Conservation (phyloP, 2,113 vertebrate genomes). For the Petrocephalus microphthalmus region DNA sequence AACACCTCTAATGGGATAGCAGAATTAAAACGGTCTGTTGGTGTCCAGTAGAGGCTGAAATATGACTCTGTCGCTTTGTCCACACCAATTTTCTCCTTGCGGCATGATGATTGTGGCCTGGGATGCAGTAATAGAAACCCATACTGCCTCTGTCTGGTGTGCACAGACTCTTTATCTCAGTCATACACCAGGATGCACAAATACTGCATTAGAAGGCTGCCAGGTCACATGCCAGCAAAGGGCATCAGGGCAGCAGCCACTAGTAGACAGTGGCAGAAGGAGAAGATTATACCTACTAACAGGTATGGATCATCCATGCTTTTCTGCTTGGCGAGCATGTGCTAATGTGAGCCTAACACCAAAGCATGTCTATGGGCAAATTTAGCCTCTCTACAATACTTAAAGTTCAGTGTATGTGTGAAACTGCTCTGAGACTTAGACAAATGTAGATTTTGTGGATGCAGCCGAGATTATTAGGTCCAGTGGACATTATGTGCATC, state of each 20-base stretch:
- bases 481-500: too few species aligned
- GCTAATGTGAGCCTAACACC: background rate
- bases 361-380: background rate
- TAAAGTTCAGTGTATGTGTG: background rate
- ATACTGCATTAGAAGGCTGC: background rate
- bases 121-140: background rate
- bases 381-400: background rate
- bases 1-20: slow-evolving; percentile 17
- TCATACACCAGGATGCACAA: background rate
- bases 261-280: background rate
- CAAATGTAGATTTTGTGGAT: background rate
- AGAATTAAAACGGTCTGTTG: slow-evolving; percentile 11
- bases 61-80: slow-evolving; percentile 14
- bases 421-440: background rate
- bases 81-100: background rate
- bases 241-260: background rate
- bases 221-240: slow-evolving; percentile 1
- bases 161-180: background rate
- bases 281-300: background rate
- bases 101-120: background rate
- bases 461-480: background rate
- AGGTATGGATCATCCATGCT: background rate
- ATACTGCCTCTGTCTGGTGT: background rate
- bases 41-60: slow-evolving; percentile 3
- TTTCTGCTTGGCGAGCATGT: background rate